Evolutionary conservation across 2,797 vertebrate species (phyloP).

Genomic region (Rhabdophis nuchalis): DNA sequence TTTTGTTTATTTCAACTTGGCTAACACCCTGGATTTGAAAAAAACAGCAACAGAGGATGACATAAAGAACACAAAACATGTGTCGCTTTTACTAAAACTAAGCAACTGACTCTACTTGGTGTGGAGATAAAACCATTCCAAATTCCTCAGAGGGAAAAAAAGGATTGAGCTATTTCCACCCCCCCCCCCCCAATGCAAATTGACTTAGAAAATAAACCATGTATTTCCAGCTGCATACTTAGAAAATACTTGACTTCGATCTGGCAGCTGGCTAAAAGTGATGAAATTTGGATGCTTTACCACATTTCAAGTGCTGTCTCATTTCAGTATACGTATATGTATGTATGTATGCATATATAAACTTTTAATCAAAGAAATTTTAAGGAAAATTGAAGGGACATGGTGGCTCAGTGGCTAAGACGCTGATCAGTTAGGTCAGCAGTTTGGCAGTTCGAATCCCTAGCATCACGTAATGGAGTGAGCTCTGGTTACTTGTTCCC

Average conservation of each 20-base stretch:
- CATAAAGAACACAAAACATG: neutral
- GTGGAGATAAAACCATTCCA: neutral
- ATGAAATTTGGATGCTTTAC: neutral
- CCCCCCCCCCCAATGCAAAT: neutral
- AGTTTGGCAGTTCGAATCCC: no score
- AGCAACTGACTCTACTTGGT: neutral
- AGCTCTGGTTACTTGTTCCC: no score
- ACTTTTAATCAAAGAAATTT: neutral
- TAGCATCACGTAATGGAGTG: no score
- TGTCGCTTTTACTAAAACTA: neutral
- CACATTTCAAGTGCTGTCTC: neutral
- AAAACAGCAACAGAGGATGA: neutral
- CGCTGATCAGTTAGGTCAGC: no score
- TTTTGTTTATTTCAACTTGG: neutral
- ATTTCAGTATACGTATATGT: neutral
- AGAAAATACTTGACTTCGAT: neutral
- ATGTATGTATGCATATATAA: neutral
- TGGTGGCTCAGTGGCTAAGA: no score
- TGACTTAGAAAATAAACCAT: neutral
- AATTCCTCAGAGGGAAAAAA: neutral
- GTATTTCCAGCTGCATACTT: neutral
- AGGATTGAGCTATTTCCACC: neutral
- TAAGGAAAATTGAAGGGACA: neutral
- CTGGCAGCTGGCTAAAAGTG: neutral
- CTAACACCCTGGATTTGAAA: neutral